A percentile compares a stretch with the other conserved stretches of the same genome.
Conservation (phyloP, 1,140 invertebrate genomes). For the Trichonephila inaurata region DNA sequence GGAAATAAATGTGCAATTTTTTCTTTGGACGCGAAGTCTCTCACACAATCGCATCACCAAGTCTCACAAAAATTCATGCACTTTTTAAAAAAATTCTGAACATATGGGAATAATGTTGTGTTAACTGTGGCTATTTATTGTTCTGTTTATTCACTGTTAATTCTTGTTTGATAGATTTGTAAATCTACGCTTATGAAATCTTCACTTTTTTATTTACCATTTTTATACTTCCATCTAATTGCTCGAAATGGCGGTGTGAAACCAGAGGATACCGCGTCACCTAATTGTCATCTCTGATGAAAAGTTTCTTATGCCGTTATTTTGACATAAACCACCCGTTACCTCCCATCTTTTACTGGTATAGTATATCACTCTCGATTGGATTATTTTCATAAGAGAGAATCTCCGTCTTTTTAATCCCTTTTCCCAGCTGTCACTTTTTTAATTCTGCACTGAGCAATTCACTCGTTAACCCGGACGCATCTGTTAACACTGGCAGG, state of each 20-base stretch:
- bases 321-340: conserved; percentile 46
- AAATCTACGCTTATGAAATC: no score
- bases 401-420: not conserved
- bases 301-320: conserved; percentile 30
- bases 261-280: not conserved
- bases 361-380: not conserved
- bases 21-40: no score
- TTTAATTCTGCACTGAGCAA: not conserved
- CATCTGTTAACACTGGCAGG: conserved; percentile 42
- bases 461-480: conserved; percentile 39
- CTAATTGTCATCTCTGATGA: conserved; percentile 12
- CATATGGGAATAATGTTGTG: no score
- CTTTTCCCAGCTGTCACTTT: not conserved
- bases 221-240: not conserved
- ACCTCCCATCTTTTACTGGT: not conserved
- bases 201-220: no score
- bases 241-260: not conserved
- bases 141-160: no score
- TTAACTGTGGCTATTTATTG: no score
- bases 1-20: no score
- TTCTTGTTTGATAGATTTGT: no score
- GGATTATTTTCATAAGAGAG: not conserved
- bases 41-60: no score
- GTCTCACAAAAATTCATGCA: no score
- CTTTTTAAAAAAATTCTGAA: no score